phyloP scores from a whole-genome alignment of 2,888 invertebrate species.

The Portevinia maculata region DNA sequence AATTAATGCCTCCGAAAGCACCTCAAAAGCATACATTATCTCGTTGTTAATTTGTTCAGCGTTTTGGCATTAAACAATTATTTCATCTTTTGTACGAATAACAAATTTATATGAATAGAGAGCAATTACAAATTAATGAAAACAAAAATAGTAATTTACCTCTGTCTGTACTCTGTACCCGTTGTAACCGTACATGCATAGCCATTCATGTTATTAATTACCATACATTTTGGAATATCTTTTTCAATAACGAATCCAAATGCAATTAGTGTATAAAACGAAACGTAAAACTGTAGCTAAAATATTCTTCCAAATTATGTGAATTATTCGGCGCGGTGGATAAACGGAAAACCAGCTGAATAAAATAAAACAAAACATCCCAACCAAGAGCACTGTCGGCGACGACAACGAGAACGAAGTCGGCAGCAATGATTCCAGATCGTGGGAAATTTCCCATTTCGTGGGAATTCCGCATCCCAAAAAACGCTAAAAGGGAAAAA shows the following conservation, averaged over 20 bases:
- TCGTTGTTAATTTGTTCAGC: constrained; percentile 15
- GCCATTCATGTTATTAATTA: constrained; percentile 78
- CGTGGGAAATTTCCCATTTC: too few species aligned
- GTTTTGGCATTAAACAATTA: constrained; percentile 8
- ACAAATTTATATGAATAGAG: constrained; percentile 9
- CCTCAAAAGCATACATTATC: constrained; percentile 22
- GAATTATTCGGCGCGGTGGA: constrained; percentile 7
- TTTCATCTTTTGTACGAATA: not conserved
- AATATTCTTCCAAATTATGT: constrained; percentile 15
- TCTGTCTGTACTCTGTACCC: constrained; percentile 78
- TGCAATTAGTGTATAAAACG: constrained; percentile 32
- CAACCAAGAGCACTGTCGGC: constrained; percentile 53
- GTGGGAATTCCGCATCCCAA: too few species aligned
- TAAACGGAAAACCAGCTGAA: constrained; percentile 51
- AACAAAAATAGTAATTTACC: constrained; percentile 75
- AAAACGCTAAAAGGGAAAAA: too few species aligned
- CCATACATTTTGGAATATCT: constrained; percentile 76
- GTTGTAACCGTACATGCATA: constrained; percentile 78
- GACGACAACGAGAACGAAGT: constrained; percentile 39
- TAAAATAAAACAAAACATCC: constrained; percentile 61
- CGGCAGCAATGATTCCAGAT: constrained; percentile 33
- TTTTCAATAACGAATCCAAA: constrained; percentile 40
- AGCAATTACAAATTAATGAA: constrained; percentile 24
- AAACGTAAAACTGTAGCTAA: constrained; percentile 38
- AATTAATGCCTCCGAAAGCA: constrained; percentile 50